These are phyloP conservation scores for Enteromius radiatus DNA, from an alignment of 2,797 vertebrate species.

Conservation along the genomic window DNA sequence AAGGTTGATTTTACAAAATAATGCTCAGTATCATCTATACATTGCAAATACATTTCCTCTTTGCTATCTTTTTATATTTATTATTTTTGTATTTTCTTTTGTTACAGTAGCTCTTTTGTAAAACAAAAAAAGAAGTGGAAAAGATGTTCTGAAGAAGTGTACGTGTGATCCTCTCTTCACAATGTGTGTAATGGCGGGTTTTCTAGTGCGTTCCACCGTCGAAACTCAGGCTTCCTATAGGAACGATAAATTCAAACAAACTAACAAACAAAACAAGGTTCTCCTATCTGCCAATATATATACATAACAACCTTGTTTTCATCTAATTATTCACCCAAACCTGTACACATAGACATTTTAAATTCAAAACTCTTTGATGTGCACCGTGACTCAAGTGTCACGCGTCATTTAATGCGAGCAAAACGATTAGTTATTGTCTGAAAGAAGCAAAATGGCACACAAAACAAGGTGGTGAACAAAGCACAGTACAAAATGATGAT, in stretches of 20 bases:
- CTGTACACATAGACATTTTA: conserved; percentile 45
- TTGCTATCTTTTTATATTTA: conserved; percentile 17
- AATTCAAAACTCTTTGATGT: conserved; percentile 32
- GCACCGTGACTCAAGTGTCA: conserved; percentile 59
- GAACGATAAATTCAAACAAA: conserved; percentile 49
- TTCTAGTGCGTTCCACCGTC: conserved; percentile 46
- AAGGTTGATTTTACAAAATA: conserved; percentile 73
- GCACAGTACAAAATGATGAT: conserved; percentile 33
- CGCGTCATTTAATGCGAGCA: conserved; percentile 58
- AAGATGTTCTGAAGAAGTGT: conserved; percentile 67
- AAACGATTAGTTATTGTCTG: conserved; percentile 54
- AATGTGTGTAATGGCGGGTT: conserved; percentile 52
- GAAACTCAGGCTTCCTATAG: conserved; percentile 59
- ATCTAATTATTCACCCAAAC: conserved; percentile 7
- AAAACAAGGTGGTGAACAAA: conserved; percentile 23
- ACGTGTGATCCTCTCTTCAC: conserved; percentile 47
- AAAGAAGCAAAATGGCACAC: conserved; percentile 45
- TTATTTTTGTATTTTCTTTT: conserved; percentile 15
- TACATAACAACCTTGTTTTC: conserved; percentile 47
- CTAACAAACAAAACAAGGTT: conserved; percentile 41
- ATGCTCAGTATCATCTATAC: conserved; percentile 66
- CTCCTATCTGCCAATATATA: conserved; percentile 43
- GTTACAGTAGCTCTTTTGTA: conserved; percentile 64
- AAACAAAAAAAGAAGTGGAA: conserved; percentile 64
- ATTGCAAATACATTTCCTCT: conserved; percentile 60